phyloP scores from a whole-genome alignment of 2,797 vertebrate genomes.

The Poeciliopsis presidionis region DNA sequence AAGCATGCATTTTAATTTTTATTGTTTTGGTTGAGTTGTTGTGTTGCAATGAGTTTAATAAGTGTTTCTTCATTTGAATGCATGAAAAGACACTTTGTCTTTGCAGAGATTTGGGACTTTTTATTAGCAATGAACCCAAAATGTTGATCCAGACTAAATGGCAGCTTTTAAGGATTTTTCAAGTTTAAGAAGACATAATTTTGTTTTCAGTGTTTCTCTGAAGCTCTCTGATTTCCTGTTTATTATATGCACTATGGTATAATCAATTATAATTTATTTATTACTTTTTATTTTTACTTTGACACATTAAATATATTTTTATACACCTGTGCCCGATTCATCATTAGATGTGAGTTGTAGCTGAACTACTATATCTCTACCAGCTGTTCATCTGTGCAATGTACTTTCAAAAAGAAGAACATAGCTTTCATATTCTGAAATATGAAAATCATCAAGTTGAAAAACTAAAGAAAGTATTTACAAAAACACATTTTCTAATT shows the following conservation, averaged over 20 bases:
- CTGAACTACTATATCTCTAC: neutral
- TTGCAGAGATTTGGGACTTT: slow-evolving; percentile 21
- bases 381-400: neutral
- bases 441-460: neutral
- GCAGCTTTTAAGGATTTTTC: neutral
- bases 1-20: slow-evolving; percentile 63
- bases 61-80: slow-evolving; percentile 46
- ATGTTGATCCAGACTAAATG: slow-evolving; percentile 20
- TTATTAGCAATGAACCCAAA: slow-evolving; percentile 20
- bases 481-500: neutral
- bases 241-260: slow-evolving; percentile 58
- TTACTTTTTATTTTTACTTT: slow-evolving; percentile 57
- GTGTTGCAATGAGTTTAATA: slow-evolving; percentile 30
- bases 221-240: slow-evolving; percentile 37
- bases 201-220: slow-evolving; percentile 13
- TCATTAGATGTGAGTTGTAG: neutral
- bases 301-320: slow-evolving; percentile 79
- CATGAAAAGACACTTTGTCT: slow-evolving; percentile 49
- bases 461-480: neutral
- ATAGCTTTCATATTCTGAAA: neutral
- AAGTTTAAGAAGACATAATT: neutral
- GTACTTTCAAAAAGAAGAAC: neutral
- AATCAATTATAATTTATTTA: slow-evolving; percentile 61
- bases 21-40: slow-evolving; percentile 44
- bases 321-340: slow-evolving; percentile 41